A percentile compares a stretch with the other conserved stretches of the same genome.
Evolutionary conservation across 2,797 vertebrate species (phyloP).

Genomic region (Choloepus didactylus): DNA sequence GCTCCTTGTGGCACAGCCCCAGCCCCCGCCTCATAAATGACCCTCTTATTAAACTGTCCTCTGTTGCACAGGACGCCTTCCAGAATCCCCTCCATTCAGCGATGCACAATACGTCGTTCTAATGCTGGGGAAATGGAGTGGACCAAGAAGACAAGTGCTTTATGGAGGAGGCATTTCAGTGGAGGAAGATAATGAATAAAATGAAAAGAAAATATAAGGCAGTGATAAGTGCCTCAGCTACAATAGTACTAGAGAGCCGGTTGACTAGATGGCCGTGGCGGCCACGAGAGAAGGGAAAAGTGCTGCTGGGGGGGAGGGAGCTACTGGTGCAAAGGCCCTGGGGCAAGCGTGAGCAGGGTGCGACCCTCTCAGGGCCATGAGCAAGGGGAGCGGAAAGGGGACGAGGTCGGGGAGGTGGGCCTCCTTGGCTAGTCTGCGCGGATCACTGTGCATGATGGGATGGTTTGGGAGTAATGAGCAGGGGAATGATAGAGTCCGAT

Average conservation of each 20-base stretch:
- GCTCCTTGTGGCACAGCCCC: too few species aligned
- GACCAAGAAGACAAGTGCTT: not conserved
- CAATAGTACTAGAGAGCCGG: not conserved
- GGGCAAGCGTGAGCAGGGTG: not conserved
- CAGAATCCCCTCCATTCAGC: too few species aligned
- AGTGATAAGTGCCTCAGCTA: accelerated
- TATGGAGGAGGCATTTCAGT: accelerated
- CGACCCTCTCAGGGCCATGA: too few species aligned
- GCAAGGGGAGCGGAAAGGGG: too few species aligned
- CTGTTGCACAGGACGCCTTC: too few species aligned
- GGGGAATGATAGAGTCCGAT: too few species aligned
- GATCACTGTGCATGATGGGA: accelerated
- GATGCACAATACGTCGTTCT: too few species aligned
- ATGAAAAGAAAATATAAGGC: accelerated
- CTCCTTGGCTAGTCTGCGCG: accelerated
- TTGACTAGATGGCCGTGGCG: not conserved
- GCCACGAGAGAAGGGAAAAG: accelerated
- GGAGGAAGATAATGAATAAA: too few species aligned
- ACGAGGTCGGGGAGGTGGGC: not conserved
- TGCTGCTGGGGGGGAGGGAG: not conserved
- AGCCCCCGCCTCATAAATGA: not conserved
- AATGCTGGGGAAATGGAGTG: accelerated
- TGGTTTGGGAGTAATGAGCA: too few species aligned
- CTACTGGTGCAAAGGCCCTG: too few species aligned
- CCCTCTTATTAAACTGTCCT: not conserved